These are phyloP conservation scores for Picus viridis DNA, from an alignment of 2,797 vertebrate species.

Conservation along the genomic window DNA sequence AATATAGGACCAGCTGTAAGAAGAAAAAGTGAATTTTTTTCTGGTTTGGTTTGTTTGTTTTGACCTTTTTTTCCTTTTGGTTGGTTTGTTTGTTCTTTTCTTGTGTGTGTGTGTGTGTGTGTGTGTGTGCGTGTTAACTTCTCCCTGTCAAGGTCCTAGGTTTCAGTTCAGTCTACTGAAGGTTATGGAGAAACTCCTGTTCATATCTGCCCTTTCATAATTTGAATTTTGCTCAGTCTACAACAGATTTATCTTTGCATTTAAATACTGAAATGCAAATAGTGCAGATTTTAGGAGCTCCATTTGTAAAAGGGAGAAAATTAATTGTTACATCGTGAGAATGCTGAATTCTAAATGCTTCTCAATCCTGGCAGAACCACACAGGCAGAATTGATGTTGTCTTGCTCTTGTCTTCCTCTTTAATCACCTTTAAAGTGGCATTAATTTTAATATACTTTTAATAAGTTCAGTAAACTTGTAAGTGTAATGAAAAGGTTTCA, in stretches of 20 bases:
- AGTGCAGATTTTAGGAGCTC: not conserved
- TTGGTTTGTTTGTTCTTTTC: not conserved
- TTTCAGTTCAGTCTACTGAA: not conserved
- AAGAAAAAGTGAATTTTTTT: not conserved
- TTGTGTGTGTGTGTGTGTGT: no score
- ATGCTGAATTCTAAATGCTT: not conserved
- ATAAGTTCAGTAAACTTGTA: constrained; percentile 27
- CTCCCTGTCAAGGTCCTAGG: not conserved
- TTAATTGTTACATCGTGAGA: not conserved
- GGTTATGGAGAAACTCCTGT: not conserved
- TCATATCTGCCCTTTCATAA: not conserved
- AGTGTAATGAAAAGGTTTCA: constrained; percentile 13
- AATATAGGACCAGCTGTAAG: not conserved
- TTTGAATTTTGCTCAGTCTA: not conserved
- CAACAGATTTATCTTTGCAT: not conserved
- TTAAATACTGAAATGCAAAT: not conserved
- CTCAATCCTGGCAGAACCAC: not conserved
- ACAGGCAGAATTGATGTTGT: not conserved
- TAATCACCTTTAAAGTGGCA: constrained; percentile 22
- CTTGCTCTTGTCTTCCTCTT: constrained; percentile 29
- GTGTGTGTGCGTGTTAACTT: not conserved
- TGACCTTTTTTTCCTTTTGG: no score
- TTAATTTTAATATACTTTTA: constrained; percentile 43
- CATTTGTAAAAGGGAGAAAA: not conserved
- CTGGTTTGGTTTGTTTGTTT: not conserved